phyloP scores from a whole-genome alignment of 2,888 invertebrate genomes.

The Eledone cirrhosa region DNA sequence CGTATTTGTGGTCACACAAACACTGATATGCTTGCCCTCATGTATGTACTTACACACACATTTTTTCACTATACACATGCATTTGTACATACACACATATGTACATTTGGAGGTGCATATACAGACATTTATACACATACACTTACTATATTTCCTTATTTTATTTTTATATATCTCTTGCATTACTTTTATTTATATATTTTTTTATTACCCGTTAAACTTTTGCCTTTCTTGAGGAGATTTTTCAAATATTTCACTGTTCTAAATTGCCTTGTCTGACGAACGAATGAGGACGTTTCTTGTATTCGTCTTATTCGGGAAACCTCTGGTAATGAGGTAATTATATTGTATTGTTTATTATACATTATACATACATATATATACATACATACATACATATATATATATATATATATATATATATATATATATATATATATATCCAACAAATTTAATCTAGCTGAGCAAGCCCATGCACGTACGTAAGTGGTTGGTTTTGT shows the following conservation, averaged over 20 bases:
- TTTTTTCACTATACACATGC: no score
- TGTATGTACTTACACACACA: no score
- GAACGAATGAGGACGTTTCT: no score
- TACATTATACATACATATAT: background rate
- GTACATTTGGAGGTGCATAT: no score
- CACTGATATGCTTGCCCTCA: no score
- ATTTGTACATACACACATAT: no score
- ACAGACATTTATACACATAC: no score
- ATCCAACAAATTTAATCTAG: background rate
- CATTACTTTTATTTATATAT: background rate
- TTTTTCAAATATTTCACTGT: no score
- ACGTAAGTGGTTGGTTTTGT: background rate
- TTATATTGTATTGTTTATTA: background rate
- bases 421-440: background rate
- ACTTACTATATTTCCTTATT: background rate
- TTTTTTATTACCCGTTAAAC: background rate
- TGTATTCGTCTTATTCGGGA: no score
- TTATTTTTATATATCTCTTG: slow-evolving; percentile 20
- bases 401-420: background rate
- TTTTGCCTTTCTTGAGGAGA: background rate
- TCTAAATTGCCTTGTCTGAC: no score
- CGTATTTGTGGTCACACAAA: no score
- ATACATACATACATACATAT: background rate
- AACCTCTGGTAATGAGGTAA: no score
- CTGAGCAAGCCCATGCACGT: background rate